phyloP scores from a whole-genome alignment of 2,888 invertebrate genomes.

The Heteromyza rotundicornis region DNA sequence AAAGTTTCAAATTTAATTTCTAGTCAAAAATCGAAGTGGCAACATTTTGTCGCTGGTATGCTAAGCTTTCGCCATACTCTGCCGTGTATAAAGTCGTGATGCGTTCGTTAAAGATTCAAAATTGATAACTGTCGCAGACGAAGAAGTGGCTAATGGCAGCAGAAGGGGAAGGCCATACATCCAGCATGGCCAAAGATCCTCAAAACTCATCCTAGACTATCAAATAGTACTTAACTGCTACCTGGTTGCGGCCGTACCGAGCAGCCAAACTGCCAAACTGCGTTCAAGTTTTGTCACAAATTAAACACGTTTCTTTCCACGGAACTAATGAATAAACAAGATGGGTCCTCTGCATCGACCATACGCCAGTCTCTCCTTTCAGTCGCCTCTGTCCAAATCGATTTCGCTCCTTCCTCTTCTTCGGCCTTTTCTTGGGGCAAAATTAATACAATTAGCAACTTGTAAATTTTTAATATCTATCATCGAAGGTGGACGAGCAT shows the following conservation, averaged over 20 bases:
- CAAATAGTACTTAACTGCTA: no score
- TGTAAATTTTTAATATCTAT: conserved; percentile 53
- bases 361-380: neutral
- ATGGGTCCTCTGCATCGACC: conserved; percentile 10
- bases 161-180: no score
- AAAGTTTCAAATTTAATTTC: no score
- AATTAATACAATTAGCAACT: conserved; percentile 55
- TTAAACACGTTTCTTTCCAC: conserved; percentile 59
- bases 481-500: conserved; percentile 23
- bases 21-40: no score
- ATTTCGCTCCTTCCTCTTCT: no score
- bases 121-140: conserved; percentile 42
- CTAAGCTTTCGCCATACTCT: no score
- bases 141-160: no score
- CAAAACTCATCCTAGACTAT: no score
- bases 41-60: neutral
- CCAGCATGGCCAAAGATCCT: no score
- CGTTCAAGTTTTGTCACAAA: conserved; percentile 55
- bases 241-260: neutral
- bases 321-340: conserved; percentile 57
- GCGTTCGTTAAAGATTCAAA: conserved; percentile 48
- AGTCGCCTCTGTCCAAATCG: no score
- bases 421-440: conserved; percentile 40
- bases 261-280: neutral
- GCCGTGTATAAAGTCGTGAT: conserved; percentile 48